Evolutionary conservation across 2,888 invertebrate genomes (phyloP), one percentile per base, ranked within the genome.

Genomic region (Lycia hirtaria): DNA sequence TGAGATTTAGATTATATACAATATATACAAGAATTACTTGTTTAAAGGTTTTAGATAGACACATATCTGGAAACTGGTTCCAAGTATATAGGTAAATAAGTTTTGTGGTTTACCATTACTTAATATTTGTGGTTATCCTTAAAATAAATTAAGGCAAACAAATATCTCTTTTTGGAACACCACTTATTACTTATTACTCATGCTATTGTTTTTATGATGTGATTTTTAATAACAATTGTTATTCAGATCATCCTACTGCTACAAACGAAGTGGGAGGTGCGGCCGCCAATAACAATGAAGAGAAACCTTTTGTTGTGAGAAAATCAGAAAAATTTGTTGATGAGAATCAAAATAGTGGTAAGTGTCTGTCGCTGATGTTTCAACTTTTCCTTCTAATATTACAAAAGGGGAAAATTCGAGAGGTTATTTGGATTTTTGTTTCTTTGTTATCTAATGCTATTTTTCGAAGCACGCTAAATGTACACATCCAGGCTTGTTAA

Each of bases 331-430:
- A 51, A 33, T 65, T 66, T 15, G 49, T 62, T 14, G 63, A 65
- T n/a, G 66, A 66, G 28, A 72, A 77, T 59, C 75, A 69, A 48
- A 68, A 62, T 20, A 75, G 73, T 62, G 81, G 84, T 83, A 64
- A 45, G 44, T 33, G 40, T 5, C 1, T n/a, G n/a, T n/a, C n/a
- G n/a, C n/a, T n/a, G n/a, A n/a, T n/a, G n/a, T n/a, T n/a, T n/a
- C n/a, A n/a, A n/a, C n/a, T n/a, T n/a, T n/a, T n/a, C n/a, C n/a
- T n/a, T n/a, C n/a, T n/a, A n/a, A n/a, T n/a, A n/a, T n/a, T n/a
- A n/a, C n/a, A n/a, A n/a, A n/a, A n/a, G n/a, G n/a, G n/a, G n/a
- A n/a, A n/a, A n/a, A n/a, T n/a, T n/a, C n/a, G n/a, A n/a, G n/a
- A n/a, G n/a, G n/a, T n/a, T n/a, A n/a, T n/a, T n/a, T n/a, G n/a